Evolutionary conservation across 2,113 vertebrate species (phyloP).

Genomic region (Rhipidura dahli): DNA sequence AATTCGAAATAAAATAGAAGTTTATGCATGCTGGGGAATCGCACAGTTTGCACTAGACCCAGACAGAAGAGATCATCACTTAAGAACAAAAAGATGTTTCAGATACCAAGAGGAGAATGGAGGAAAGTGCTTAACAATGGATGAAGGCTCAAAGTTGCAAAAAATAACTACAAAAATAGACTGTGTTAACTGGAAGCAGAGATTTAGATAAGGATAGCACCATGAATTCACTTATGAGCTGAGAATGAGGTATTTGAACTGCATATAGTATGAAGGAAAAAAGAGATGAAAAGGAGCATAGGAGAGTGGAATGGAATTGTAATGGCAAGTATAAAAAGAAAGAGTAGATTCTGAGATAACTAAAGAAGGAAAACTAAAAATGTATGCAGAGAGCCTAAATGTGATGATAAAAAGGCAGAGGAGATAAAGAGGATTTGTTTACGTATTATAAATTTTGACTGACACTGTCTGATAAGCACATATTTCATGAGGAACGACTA

Average conservation of each 20-base stretch:
- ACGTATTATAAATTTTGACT: neutral
- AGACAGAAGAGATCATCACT: neutral
- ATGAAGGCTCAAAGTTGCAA: neutral
- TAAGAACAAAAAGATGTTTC: neutral
- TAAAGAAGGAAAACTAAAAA: neutral
- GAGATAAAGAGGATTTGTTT: neutral
- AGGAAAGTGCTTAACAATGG: neutral
- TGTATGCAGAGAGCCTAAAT: neutral
- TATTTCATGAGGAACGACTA: neutral
- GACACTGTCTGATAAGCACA: neutral
- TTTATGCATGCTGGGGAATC: neutral
- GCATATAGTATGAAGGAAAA: neutral
- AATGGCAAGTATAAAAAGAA: neutral
- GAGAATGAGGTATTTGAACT: neutral
- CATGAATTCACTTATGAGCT: neutral
- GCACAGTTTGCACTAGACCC: neutral
- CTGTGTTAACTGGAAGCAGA: neutral
- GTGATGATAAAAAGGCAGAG: neutral
- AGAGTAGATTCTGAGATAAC: neutral
- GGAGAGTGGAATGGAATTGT: neutral
- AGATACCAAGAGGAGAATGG: neutral
- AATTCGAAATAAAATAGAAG: neutral
- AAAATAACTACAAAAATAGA: neutral
- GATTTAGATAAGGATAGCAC: neutral
- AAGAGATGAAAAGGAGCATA: neutral